Evolutionary conservation across 2,797 vertebrate genomes (phyloP), one percentile per base, ranked within the genome.

Genomic region (Heteromormyrus szaboi): DNA sequence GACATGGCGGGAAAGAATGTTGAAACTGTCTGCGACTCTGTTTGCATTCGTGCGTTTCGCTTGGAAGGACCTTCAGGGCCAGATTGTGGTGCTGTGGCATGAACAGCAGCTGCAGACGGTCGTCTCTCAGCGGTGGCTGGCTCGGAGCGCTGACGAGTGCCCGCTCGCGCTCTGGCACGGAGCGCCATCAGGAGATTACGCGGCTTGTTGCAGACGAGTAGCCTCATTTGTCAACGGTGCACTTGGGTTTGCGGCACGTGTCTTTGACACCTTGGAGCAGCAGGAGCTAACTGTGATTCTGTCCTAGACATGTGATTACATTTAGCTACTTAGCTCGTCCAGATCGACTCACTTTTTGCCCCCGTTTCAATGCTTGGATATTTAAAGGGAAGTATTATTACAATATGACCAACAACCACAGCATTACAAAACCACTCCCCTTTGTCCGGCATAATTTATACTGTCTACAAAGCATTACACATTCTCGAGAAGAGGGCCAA

Each of bases 261-360:
- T 81, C 76, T 81, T 46, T 81, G 7, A 81, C 76, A 81, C 76
- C 76, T 81, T 4, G 41, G 17, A 81, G 19, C 76, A 46, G 76
- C 76, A 81, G 76, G 76, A 46, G 17, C 17, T n/a, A 46, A 46
- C 76, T 81, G 76, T 22, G 37, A 81, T 81, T 46, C 41, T n/a
- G 76, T 81, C 76, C 76, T 81, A 81, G 76, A 81, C 76, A n/a
- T 46, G 76, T 46, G 76, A 81, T 81, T 81, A 81, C 76, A 81
- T 81, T 81, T 46, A 46, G 76, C 37, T 46, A n/a, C 76, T 81
- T 81, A 46, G 76, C 76, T 81, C 41, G 37, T 46, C 76, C 41
- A 22, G 41, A 81, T 8, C 6, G 19, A 81, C 72, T 79, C 37
- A 79, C 76, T 22, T n/a, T 46, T 81, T 22, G 7, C 41, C 41